Evolutionary conservation across 1,140 invertebrate genomes (phyloP), one percentile per base, ranked within the genome.

Genomic region (Saxidomus purpurata): DNA sequence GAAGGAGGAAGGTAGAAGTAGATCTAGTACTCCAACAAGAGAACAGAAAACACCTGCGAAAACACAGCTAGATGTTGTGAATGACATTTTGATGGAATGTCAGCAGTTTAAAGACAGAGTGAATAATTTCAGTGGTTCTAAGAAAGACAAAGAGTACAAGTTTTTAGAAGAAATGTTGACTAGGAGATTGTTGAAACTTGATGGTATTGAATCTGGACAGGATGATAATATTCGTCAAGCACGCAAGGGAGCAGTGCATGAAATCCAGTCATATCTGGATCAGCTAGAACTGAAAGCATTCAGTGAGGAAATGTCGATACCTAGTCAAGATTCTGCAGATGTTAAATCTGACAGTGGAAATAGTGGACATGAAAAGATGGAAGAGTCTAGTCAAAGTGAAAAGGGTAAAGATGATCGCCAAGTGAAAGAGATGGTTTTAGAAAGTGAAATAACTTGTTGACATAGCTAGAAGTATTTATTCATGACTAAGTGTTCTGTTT

Each of bases 161-260:
- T 98, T 97, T 94, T 95, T 99, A 52, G 98, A 99, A 94, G 98
- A 99, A 95, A 99, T 99, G 98, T 96, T 99, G 28, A 99, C 98
- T 2, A 97, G 98, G 63, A 98, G 98, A 94, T 96, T 99, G 85
- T 97, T 99, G 9, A 98, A 98, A 95, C 95, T 99, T 86, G 98
- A 99, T 94, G 97, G 98, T 92, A 98, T 99, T 82, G 98, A 98
- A 93, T 98, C 98, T 0, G 98, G 98, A 88, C 98, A 98, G 0
- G 97, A 98, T 93, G 98, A 98, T 38, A 97, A 98, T 92, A 98
- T 99, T 49, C 96, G 98, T 91, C 97, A 97, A 82, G 98, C 98
- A 0, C 96, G 98, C 38, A 98, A 98, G 94, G 97, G 98, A 90
- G 98, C 98, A 0, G 98, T 99, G 19, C 98, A 97, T 94, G 97